Base-by-base conservation (phyloP, 2,888 invertebrate genomes). In the Luperina testacea region DNA sequence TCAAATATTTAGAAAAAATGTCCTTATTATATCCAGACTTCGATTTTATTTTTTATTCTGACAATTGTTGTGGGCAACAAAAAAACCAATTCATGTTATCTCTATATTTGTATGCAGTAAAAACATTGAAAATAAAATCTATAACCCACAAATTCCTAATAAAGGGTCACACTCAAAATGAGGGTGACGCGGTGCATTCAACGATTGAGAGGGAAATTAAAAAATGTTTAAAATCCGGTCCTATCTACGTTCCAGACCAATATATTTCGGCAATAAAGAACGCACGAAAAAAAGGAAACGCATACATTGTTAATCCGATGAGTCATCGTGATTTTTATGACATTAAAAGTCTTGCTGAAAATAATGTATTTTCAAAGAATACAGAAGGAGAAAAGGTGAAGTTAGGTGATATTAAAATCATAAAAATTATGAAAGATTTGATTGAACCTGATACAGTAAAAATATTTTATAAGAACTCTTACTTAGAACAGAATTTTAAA, bases 401-500 rank as follows among this genome's bases (percentile, higher is more conserved):
- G 57, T 3, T 57, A 57, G 57, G 57, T 57, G 57, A 57, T 57
- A 42, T 67, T 69, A 73, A 73, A 78, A 73, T 73, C n/a, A 69
- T 78, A 64, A 78, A 51, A 78, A 68, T 73, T 38, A 63, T 77
- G 17, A 77, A 77, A 73, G 72, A 77, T 72, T 77, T 77, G 51
- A 77, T 73, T 77, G 78, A 78, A 13, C 63, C 78, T 68, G 65
- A 72, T 48, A 59, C 45, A 61, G 51, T 59, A 63, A 77, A 77
- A 68, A 53, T 77, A 53, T 69, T 68, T 74, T 78, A 74, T 78
- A 74, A 73, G 51, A 64, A 63, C 24, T 78, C 73, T 63, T 74
- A 78, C 64, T 72, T 78, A 68, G 73, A 78, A 72, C 63, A 70
- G 32, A 57, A 69, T 8, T 78, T 74, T 70, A 78, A 78, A 57